Evolutionary conservation across 2,797 vertebrate genomes (phyloP).

Genomic region (Heliangelus exortis): DNA sequence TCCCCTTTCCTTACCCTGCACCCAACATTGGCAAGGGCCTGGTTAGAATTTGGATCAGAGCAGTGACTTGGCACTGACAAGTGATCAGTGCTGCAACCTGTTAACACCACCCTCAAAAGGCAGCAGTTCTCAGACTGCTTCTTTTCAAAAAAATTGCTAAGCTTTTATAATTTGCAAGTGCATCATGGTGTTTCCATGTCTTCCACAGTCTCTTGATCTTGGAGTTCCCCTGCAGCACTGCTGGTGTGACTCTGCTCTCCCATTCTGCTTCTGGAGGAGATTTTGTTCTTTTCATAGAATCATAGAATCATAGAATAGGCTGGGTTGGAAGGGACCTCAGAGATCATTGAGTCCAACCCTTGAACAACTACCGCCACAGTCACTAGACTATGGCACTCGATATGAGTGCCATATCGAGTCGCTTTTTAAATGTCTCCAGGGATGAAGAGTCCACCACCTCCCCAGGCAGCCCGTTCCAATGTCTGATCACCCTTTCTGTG

Average conservation of each 20-base stretch:
- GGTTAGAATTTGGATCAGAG: background rate
- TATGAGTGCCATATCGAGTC: too few species aligned
- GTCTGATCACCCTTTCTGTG: too few species aligned
- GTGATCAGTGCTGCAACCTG: background rate
- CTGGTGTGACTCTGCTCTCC: background rate
- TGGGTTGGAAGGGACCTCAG: too few species aligned
- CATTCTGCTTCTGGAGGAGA: background rate
- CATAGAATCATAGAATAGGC: too few species aligned
- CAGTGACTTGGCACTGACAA: background rate
- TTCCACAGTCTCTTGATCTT: background rate
- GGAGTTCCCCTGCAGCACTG: background rate
- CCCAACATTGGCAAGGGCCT: background rate
- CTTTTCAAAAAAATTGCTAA: background rate
- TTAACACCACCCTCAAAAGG: background rate
- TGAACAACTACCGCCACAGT: too few species aligned
- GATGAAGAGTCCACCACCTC: too few species aligned
- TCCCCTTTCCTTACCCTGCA: background rate
- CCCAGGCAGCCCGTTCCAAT: too few species aligned
- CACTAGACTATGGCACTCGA: too few species aligned
- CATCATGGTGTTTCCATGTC: accelerated
- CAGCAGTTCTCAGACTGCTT: background rate
- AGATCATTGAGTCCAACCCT: too few species aligned
- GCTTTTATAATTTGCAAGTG: background rate
- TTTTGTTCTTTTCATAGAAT: background rate
- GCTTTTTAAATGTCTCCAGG: too few species aligned